Base-by-base conservation (phyloP, 2,797 vertebrate species). In the Psittacula echo region DNA sequence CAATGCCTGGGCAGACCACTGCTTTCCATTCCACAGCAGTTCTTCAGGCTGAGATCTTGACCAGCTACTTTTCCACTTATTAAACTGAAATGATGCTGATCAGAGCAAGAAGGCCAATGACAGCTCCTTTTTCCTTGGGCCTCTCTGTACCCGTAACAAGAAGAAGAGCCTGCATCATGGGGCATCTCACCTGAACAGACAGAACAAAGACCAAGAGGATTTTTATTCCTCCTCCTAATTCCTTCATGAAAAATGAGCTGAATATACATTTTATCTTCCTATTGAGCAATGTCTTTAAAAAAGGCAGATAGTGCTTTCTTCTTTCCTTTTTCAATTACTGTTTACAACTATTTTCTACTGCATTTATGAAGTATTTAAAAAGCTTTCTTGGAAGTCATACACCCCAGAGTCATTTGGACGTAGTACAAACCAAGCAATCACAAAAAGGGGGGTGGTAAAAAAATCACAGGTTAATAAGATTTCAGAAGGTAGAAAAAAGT, bases 251-350 rank as follows among this genome's bases (percentile, higher is more conserved):
- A 89, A 93, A 48, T 22, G 41, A 93, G 44, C 41, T 51, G 56
- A 60, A 34, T 27, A 50, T 32, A 23, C 6, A 9, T 85, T 90
- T 80, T 53, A 82, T 79, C 65, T 77, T 88, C 29, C 51, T 42
- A 53, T 41, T 23, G 89, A 96, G 71, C 51, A 72, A 61, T 74
- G 56, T 24, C 51, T 85, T 85, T 44, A 0, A 16, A 90, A 90
- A 87, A 93, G 34, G 66, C 65, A 85, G 48, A 30, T 2, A 0
- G 29, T 68, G 81, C 64, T 94, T 93, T 89, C 91, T 95, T 94
- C 93, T 89, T 83, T 77, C 41, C 42, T 89, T 94, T 93, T 95
- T 34, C 90, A 90, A 82, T 92, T 96, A 90, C 74, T 81, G 48
- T 95, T 95, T 93, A 79, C 72, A 80, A 48, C 72, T 74, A 42